phyloP scores from a whole-genome alignment of 2,888 invertebrate species.

The Eustalomyia histrio region DNA sequence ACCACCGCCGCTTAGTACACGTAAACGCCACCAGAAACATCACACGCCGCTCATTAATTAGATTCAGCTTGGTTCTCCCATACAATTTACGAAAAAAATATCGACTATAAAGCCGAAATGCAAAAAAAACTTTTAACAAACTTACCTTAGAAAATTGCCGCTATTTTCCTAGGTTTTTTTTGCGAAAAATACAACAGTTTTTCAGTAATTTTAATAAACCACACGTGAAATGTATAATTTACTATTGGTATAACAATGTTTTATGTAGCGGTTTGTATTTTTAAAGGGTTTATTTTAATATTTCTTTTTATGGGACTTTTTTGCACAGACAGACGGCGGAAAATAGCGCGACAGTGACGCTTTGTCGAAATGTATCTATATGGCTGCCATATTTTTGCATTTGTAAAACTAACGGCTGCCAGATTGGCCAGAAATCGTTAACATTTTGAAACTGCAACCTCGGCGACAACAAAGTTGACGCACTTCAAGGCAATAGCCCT shows the following conservation, averaged over 20 bases:
- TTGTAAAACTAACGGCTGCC: no score
- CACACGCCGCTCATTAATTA: no score
- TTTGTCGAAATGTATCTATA: no score
- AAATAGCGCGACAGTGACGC: constrained; percentile 24
- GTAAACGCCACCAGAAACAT: no score
- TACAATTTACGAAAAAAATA: constrained; percentile 14
- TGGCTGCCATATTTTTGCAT: no score
- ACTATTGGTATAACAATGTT: not conserved
- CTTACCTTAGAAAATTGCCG: constrained; percentile 40
- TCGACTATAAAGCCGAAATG: constrained; percentile 18
- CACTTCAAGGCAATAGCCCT: no score
- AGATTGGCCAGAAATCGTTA: no score
- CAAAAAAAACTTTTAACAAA: constrained; percentile 5
- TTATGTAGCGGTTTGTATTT: not conserved
- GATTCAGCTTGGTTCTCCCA: no score
- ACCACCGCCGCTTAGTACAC: no score
- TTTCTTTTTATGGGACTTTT: constrained; percentile 7
- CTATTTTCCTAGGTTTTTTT: constrained; percentile 14
- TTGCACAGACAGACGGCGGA: constrained; percentile 52
- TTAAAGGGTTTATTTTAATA: constrained; percentile 2
- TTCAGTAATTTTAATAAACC: not conserved
- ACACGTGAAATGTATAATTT: not conserved
- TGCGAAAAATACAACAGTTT: not conserved
- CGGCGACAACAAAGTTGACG: no score
- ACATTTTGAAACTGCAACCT: no score